A percentile compares a stretch with the other conserved stretches of the same genome.
These are phyloP conservation scores for Pyrocoelia pectoralis DNA, from an alignment of 2,888 invertebrate genomes.

Conservation along the genomic window DNA sequence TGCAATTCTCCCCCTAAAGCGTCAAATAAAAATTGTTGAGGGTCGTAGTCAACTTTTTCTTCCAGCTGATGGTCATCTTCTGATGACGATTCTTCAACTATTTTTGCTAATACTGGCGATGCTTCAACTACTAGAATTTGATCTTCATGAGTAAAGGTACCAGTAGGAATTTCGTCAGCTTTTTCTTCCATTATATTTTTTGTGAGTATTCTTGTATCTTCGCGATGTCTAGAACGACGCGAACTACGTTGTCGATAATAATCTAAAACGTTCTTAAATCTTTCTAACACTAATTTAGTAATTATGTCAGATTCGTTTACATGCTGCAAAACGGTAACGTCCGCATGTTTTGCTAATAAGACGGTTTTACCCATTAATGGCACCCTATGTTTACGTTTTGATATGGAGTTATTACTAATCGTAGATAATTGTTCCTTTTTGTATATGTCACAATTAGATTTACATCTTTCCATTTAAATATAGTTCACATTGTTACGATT, in stretches of 20 bases:
- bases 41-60: slow-evolving; percentile 27
- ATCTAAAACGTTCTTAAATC: slow-evolving; percentile 33
- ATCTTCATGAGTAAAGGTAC: neutral
- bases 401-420: neutral
- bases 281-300: slow-evolving; percentile 36
- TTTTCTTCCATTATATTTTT: neutral
- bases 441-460: neutral
- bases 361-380: slow-evolving; percentile 41
- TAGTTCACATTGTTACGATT: too few species aligned
- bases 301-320: slow-evolving; percentile 38
- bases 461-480: neutral
- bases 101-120: neutral
- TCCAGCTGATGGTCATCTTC: neutral
- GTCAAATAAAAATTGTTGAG: slow-evolving; percentile 33
- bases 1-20: slow-evolving; percentile 38
- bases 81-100: neutral
- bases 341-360: slow-evolving; percentile 25
- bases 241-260: slow-evolving; percentile 29
- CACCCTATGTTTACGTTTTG: slow-evolving; percentile 5
- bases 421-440: neutral
- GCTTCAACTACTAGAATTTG: neutral
- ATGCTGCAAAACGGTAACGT: neutral
- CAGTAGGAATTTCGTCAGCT: neutral
- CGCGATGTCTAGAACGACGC: slow-evolving; percentile 8
- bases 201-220: neutral